phyloP scores from a whole-genome alignment of 2,797 vertebrate species.

The Cephalopachus bancanus region DNA sequence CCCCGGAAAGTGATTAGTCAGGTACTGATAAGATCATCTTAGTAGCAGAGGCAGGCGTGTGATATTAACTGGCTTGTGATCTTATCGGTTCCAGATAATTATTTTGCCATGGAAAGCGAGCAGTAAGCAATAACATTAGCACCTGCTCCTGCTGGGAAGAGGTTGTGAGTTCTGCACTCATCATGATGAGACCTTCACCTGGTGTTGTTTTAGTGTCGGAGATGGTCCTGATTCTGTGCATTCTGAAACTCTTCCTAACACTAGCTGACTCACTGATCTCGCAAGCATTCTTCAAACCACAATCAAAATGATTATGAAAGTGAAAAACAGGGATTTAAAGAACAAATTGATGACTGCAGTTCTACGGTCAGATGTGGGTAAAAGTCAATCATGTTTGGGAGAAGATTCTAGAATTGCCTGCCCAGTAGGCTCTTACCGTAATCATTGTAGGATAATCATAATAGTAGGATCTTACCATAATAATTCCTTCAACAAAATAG shows the following conservation, averaged over 20 bases:
- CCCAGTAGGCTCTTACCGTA: not conserved
- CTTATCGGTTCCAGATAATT: slow-evolving; percentile 76
- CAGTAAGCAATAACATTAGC: slow-evolving; percentile 71
- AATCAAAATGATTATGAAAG: not conserved
- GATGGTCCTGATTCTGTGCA: not conserved
- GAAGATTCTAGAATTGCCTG: not conserved
- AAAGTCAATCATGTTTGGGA: not conserved
- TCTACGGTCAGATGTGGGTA: not conserved
- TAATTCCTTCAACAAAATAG: not conserved
- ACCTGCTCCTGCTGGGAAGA: not conserved
- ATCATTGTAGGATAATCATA: not conserved
- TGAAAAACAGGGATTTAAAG: not conserved
- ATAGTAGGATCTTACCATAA: not conserved
- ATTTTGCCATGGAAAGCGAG: slow-evolving; percentile 63
- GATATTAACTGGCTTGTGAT: slow-evolving; percentile 79
- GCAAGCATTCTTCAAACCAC: not conserved
- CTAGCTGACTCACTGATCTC: not conserved
- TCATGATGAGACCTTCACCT: slow-evolving; percentile 23
- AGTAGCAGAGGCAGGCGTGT: slow-evolving; percentile 75
- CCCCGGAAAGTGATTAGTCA: slow-evolving; percentile 82
- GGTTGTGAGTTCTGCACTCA: not conserved
- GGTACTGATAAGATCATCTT: slow-evolving; percentile 86
- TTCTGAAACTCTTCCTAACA: slow-evolving; percentile 26
- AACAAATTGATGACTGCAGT: not conserved
- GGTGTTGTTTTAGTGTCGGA: not conserved